Evolutionary conservation across 2,888 invertebrate genomes (phyloP).

Genomic region (Rhamnusium bicolor): DNA sequence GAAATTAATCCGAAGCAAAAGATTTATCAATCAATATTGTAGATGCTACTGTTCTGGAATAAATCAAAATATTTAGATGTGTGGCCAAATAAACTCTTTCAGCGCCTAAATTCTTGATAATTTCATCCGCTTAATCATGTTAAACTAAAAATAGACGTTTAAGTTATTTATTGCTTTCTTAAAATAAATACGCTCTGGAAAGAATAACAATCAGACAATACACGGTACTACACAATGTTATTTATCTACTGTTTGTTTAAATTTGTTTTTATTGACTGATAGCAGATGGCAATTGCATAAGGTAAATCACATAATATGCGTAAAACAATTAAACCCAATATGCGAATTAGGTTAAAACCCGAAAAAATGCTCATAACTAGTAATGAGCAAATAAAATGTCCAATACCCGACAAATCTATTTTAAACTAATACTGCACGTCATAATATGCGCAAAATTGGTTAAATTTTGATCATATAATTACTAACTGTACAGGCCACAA

Average conservation of each 20-base stretch:
- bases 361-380: too few relatives aligned
- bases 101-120: slow-evolving; percentile 62
- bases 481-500: too few relatives aligned
- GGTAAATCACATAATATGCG: too few relatives aligned
- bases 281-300: background rate
- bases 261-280: slow-evolving; percentile 10
- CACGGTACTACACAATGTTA: background rate
- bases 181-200: slow-evolving; percentile 40
- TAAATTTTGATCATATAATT: too few relatives aligned
- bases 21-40: slow-evolving; percentile 42
- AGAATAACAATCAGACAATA: slow-evolving; percentile 22
- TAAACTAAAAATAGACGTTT: slow-evolving; percentile 53
- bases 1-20: slow-evolving; percentile 1
- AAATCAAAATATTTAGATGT: slow-evolving; percentile 67
- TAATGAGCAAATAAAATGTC: too few relatives aligned
- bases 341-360: too few relatives aligned
- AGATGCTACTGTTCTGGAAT: slow-evolving; percentile 53
- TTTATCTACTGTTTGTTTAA: background rate
- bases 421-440: too few relatives aligned
- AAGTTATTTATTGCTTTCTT: slow-evolving; percentile 55
- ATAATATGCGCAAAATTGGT: too few relatives aligned
- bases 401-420: too few relatives aligned
- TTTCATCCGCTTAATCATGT: slow-evolving; percentile 62
- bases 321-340: too few relatives aligned
- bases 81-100: slow-evolving; percentile 63